A percentile compares a stretch with the other conserved stretches of the same genome.
Evolutionary conservation across 2,113 vertebrate species (phyloP).

Genomic region (Psephotus haematonotus): DNA sequence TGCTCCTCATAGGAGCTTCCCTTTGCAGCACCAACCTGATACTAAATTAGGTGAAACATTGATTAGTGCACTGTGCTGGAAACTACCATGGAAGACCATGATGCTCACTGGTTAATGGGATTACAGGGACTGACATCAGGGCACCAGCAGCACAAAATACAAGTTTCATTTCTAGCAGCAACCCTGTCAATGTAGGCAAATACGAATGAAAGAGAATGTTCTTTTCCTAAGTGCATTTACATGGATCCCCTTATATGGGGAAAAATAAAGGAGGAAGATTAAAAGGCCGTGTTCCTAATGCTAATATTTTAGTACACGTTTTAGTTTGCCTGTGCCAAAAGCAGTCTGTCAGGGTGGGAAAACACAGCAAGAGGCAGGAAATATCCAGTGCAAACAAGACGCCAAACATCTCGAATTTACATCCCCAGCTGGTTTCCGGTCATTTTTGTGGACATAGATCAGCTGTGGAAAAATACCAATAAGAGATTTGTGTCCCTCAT

Average conservation of each 20-base stretch:
- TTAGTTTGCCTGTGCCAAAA: neutral
- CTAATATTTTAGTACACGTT: neutral
- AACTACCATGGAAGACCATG: neutral
- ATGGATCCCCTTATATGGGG: neutral
- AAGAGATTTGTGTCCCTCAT: neutral
- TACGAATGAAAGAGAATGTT: neutral
- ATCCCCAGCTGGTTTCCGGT: slow-evolving; percentile 43
- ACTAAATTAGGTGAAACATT: neutral
- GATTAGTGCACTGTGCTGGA: neutral
- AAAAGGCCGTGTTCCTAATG: neutral
- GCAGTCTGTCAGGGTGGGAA: neutral
- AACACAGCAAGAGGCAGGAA: slow-evolving; percentile 42
- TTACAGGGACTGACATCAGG: neutral
- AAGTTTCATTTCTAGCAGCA: neutral
- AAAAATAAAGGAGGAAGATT: neutral
- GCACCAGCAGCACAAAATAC: neutral
- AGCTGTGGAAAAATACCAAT: neutral
- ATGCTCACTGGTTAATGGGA: neutral
- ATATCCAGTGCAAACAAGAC: neutral
- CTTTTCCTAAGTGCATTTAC: neutral
- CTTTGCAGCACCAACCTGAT: neutral
- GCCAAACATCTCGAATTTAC: neutral
- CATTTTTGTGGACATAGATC: neutral
- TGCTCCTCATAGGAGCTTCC: neutral
- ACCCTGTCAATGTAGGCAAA: neutral